Evolutionary conservation across 2,888 invertebrate genomes (phyloP).

Genomic region (Trichopria drosophilae): DNA sequence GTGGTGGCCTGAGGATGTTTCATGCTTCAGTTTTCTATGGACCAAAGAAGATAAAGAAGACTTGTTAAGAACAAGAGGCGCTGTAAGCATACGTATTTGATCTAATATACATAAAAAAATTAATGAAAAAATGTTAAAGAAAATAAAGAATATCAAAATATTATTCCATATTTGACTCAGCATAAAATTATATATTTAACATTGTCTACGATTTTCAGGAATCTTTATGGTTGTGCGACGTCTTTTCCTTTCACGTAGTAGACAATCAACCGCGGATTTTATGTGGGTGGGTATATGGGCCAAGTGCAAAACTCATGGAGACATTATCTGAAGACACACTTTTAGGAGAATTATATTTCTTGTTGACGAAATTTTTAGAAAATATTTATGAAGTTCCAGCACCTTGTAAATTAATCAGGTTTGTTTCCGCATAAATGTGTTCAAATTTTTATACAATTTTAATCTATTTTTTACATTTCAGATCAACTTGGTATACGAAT

Average conservation of each 20-base stretch:
- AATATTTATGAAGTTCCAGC: conserved; percentile 60
- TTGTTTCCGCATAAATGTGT: no score
- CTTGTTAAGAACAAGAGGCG: conserved; percentile 51
- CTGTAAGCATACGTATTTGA: conserved; percentile 38
- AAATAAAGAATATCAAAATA: conserved; percentile 4
- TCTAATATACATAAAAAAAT: conserved; percentile 1
- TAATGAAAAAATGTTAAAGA: no score
- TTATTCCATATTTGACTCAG: background rate
- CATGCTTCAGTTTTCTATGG: conserved; percentile 65
- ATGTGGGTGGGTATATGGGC: conserved; percentile 72
- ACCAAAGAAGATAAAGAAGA: conserved; percentile 60
- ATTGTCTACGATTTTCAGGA: conserved; percentile 39
- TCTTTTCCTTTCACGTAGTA: conserved; percentile 71
- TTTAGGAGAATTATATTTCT: conserved; percentile 59
- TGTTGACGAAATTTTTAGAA: conserved; percentile 63
- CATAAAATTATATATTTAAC: background rate
- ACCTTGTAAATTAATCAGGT: conserved; percentile 63
- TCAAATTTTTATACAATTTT: background rate
- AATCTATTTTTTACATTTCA: conserved; percentile 44
- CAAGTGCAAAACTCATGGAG: conserved; percentile 67
- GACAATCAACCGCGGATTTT: conserved; percentile 67
- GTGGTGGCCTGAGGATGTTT: conserved; percentile 66
- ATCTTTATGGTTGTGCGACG: conserved; percentile 66
- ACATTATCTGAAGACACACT: conserved; percentile 63
- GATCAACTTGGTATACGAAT: conserved; percentile 73